Conservation (phyloP, 2,888 invertebrate species). For the Nycteola revayana region DNA sequence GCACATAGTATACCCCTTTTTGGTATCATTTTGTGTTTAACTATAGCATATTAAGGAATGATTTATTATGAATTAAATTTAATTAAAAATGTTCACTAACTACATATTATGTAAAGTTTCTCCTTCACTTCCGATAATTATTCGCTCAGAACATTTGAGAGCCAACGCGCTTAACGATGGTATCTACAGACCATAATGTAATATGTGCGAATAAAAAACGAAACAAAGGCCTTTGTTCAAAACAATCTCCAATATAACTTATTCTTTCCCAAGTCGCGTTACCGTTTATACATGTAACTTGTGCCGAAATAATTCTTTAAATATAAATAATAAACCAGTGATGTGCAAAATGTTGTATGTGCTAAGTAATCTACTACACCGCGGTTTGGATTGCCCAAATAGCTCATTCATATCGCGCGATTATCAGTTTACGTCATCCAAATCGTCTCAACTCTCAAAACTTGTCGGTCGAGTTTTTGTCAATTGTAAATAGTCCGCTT, state of each 20-base stretch:
- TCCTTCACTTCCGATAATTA: conserved; percentile 43
- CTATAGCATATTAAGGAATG: not conserved
- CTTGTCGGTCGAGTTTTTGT: conserved; percentile 69
- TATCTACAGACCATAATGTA: conserved; percentile 37
- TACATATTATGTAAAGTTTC: conserved; percentile 40
- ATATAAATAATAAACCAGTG: not conserved
- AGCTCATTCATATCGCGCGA: conserved; percentile 34
- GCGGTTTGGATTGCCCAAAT: conserved; percentile 10
- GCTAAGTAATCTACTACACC: no score
- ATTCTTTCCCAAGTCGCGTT: conserved; percentile 52
- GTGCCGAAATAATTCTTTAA: conserved; percentile 4
- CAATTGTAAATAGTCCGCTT: conserved; percentile 63
- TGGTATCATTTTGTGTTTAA: not conserved
- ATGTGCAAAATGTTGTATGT: not conserved
- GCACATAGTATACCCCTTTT: no score
- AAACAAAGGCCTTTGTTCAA: conserved; percentile 76
- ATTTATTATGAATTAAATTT: no score
- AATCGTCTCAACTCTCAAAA: conserved; percentile 60
- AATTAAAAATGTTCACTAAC: no score
- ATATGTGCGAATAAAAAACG: conserved; percentile 66
- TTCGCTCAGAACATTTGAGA: conserved; percentile 41
- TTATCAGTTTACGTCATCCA: conserved; percentile 60
- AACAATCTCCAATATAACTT: conserved; percentile 59
- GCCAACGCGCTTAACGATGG: conserved; percentile 41
- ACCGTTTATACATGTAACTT: conserved; percentile 46